Percentiles rank a stretch among this genome's conserved stretches.
phyloP scores from a whole-genome alignment of 2,113 vertebrate species.

The Podarcis raffonei region DNA sequence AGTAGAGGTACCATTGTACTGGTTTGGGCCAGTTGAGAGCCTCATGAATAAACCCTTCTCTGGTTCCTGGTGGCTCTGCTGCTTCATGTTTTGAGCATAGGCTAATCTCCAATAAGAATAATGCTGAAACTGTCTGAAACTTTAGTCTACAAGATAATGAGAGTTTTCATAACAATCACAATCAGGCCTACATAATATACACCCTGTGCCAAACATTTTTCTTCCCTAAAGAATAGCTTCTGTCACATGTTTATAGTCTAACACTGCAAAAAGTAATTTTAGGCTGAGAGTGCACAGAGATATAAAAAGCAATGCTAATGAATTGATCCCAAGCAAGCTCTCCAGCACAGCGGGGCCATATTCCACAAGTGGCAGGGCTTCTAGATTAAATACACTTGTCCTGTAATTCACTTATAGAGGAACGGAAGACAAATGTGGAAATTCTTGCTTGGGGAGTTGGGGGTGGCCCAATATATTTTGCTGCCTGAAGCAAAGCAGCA shows the following conservation, averaged over 20 bases:
- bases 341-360: background rate
- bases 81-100: background rate
- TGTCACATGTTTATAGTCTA: background rate
- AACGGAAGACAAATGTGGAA: background rate
- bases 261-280: background rate
- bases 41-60: too few species aligned
- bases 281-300: background rate
- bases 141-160: background rate
- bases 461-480: too few species aligned
- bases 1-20: too few species aligned
- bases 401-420: background rate
- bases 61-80: background rate
- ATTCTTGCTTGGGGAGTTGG: background rate
- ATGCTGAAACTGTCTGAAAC: background rate
- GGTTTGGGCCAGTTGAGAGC: too few species aligned
- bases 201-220: background rate
- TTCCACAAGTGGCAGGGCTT: background rate
- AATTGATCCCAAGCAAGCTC: background rate
- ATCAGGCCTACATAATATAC: background rate
- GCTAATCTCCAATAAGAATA: background rate
- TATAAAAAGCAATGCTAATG: background rate
- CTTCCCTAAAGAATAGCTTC: background rate
- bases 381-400: background rate
- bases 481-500: too few species aligned
- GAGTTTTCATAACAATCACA: background rate